Evolutionary conservation across 2,888 invertebrate genomes (phyloP), one percentile per base, ranked within the genome.

Genomic region (Galerucella nymphaeae): DNA sequence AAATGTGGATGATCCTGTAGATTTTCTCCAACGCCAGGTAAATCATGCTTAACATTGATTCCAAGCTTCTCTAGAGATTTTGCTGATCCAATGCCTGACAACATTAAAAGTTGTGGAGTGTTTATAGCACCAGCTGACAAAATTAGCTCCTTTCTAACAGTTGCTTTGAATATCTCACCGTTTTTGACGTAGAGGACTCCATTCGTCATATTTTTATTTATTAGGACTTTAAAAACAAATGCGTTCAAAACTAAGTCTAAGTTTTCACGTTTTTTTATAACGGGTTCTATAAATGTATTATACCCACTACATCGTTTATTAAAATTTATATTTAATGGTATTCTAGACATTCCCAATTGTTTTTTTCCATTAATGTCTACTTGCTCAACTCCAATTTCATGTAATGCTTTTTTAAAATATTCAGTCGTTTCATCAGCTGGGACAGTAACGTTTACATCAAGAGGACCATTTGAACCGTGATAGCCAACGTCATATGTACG

Each of bases 111-210:
- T 55, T 76, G 72, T 14, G 76, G 76, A 6, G 68, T 64, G 38
- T 70, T 62, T 1, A 74, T 57, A 10, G 69, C 45, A 11, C 91
- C 91, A 23, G 88, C 86, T 50, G 90, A 91, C 6, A 90, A 75
- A 66, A 91, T 90, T 0, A 91, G 89, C 85, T 92, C 91, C 83
- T 90, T 90, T 42, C 82, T 87, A 0, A 89, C 84, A 79, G 92
- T 92, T 0, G 89, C 87, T n/a, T 30, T 30, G 30, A 30, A 30
- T 30, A 30, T 8, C 30, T 30, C 30, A 30, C 30, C 30, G 30
- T 30, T 30, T 30, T 30, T 30, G 8, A 30, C 30, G 8, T 30
- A 30, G 30, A 30, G 30, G 8, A 30, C 30, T 13, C 76, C 77
- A 18, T 16, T 23, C 2, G 73, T 71, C 8, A 6, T 48, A 9